Evolutionary conservation across 1,140 invertebrate species (phyloP).

Genomic region (Orchesella cincta): DNA sequence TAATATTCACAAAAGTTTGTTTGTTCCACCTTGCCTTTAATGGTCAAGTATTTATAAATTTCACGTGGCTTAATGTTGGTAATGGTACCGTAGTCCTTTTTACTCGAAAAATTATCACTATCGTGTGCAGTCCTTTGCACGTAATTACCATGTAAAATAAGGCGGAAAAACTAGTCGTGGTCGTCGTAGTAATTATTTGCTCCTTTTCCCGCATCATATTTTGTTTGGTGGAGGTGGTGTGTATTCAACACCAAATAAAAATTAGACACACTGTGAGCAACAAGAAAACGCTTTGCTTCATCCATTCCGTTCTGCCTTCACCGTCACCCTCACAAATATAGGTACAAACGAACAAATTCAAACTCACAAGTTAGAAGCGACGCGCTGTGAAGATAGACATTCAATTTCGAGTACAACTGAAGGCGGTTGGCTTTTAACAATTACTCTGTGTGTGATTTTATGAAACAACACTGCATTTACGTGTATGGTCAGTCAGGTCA

Average conservation of each 20-base stretch:
- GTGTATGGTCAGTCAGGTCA: no score
- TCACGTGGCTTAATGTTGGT: slow-evolving; percentile 1
- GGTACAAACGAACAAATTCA: no score
- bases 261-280: slow-evolving; percentile 17
- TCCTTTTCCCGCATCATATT: neutral
- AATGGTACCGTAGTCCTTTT: slow-evolving; percentile 1
- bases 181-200: neutral
- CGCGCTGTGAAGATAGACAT: no score
- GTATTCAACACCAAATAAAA: slow-evolving; percentile 15
- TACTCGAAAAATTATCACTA: neutral
- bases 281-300: no score
- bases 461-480: no score
- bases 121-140: neutral
- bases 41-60: slow-evolving; percentile 12
- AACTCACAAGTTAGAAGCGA: no score
- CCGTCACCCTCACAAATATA: no score
- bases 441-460: no score
- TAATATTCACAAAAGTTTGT: slow-evolving; percentile 1
- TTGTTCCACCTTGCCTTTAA: slow-evolving; percentile 14
- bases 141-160: slow-evolving; percentile 17
- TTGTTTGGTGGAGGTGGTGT: neutral
- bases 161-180: neutral
- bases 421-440: no score
- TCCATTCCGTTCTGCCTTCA: no score
- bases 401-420: no score